Conservation (phyloP, 1,140 invertebrate genomes). For the silkworm (Bombyx mori) region DNA sequence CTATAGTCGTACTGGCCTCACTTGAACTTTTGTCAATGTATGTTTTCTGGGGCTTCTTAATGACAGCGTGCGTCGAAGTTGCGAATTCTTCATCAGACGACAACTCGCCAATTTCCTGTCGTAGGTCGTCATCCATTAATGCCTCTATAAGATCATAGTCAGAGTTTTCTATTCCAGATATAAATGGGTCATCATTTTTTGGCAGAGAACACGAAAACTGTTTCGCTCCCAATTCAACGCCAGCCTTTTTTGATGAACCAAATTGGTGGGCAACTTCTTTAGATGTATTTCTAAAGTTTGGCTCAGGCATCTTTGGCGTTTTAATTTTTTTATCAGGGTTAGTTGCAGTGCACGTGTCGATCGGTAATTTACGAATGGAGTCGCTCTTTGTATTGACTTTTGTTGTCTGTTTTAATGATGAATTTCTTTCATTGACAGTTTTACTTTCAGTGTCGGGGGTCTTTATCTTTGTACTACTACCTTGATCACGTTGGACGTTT, state of each 20-base stretch:
- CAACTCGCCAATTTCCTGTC: slow-evolving; percentile 57
- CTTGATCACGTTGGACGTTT: slow-evolving; percentile 9
- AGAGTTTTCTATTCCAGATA: slow-evolving; percentile 43
- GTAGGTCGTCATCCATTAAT: slow-evolving; percentile 57
- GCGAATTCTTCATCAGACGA: slow-evolving; percentile 44
- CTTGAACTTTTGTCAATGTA: no score
- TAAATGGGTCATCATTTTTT: slow-evolving; percentile 35
- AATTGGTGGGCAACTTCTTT: neutral
- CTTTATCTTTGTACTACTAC: no score
- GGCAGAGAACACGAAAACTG: slow-evolving; percentile 13
- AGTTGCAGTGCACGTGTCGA: neutral
- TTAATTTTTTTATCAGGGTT: neutral
- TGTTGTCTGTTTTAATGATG: no score
- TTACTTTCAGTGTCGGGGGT: no score
- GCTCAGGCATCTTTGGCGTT: slow-evolving; percentile 2
- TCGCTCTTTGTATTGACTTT: no score
- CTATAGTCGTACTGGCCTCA: no score
- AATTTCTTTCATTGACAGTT: no score
- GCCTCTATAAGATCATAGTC: slow-evolving; percentile 58
- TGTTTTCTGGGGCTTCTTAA: no score
- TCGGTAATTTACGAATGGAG: no score
- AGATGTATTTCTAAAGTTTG: slow-evolving; percentile 10
- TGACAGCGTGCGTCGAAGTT: no score
- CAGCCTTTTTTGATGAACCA: no score
- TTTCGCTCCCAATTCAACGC: slow-evolving; percentile 2